Evolutionary conservation across 2,888 invertebrate species (phyloP).

Genomic region (Tenodera sinensis): DNA sequence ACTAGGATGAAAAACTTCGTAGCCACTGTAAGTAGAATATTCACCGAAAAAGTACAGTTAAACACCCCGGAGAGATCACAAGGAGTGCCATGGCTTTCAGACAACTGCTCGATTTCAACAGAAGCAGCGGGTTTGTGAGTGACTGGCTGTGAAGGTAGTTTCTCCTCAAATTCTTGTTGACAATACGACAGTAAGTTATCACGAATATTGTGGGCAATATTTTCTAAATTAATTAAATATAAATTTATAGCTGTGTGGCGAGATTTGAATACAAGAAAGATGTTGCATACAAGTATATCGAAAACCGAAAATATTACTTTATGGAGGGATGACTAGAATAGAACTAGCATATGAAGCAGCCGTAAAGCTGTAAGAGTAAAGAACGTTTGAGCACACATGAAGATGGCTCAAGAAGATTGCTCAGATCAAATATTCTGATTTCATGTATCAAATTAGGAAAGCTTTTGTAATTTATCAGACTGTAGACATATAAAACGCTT

Average conservation of each 20-base stretch:
- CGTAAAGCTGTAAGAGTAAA: background rate
- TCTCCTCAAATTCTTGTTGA: too few species aligned
- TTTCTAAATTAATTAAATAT: background rate
- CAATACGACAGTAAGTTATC: too few species aligned
- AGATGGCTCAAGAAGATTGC: background rate
- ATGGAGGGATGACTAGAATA: background rate
- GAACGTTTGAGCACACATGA: background rate
- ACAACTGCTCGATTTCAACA: background rate
- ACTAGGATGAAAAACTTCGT: background rate
- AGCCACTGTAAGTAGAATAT: background rate
- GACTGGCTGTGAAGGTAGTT: too few species aligned
- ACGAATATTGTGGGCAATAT: background rate
- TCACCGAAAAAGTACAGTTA: background rate
- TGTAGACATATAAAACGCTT: background rate
- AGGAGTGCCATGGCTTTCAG: background rate
- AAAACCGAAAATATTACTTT: background rate
- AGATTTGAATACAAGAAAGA: background rate
- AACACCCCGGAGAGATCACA: background rate
- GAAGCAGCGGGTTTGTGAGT: background rate
- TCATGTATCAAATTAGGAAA: background rate
- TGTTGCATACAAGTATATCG: background rate
- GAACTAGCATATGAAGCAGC: background rate
- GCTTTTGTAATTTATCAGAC: background rate
- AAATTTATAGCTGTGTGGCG: background rate
- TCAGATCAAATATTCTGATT: background rate